These are phyloP conservation scores for Semicossyphus pulcher DNA, from an alignment of 2,113 vertebrate species.

Conservation along the genomic window DNA sequence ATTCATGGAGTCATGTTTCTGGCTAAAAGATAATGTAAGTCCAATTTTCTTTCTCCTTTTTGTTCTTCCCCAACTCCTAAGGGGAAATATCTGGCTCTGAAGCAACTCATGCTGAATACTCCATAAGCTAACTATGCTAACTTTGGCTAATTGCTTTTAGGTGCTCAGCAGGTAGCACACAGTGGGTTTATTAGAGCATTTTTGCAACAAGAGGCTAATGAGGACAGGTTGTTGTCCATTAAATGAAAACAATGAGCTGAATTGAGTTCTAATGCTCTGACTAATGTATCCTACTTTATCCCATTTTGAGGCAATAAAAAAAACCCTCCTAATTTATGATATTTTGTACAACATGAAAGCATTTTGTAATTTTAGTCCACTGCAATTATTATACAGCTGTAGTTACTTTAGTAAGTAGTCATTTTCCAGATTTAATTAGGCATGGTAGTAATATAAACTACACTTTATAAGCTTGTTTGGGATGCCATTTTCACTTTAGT, in stretches of 20 bases:
- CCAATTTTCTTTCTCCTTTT: neutral
- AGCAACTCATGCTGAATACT: neutral
- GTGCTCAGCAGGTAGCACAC: rapidly evolving
- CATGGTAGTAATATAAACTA: too few species aligned
- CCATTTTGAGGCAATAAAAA: too few species aligned
- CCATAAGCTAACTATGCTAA: too few species aligned
- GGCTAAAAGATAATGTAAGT: neutral
- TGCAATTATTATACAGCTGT: neutral
- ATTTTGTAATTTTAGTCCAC: too few species aligned
- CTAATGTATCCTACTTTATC: too few species aligned
- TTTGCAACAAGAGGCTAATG: neutral
- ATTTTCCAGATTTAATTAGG: neutral
- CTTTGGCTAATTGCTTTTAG: neutral
- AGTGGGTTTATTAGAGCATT: neutral
- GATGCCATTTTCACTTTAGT: too few species aligned
- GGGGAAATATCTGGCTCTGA: neutral
- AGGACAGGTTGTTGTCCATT: neutral
- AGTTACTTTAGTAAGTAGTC: neutral
- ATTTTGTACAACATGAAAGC: too few species aligned
- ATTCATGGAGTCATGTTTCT: neutral
- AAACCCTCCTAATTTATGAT: too few species aligned
- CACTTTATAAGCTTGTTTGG: too few species aligned
- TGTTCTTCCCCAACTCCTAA: neutral
- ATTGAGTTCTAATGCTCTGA: too few species aligned
- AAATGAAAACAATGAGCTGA: neutral